Evolutionary conservation across 2,888 invertebrate species (phyloP).

Genomic region (Pherbina coryleti): DNA sequence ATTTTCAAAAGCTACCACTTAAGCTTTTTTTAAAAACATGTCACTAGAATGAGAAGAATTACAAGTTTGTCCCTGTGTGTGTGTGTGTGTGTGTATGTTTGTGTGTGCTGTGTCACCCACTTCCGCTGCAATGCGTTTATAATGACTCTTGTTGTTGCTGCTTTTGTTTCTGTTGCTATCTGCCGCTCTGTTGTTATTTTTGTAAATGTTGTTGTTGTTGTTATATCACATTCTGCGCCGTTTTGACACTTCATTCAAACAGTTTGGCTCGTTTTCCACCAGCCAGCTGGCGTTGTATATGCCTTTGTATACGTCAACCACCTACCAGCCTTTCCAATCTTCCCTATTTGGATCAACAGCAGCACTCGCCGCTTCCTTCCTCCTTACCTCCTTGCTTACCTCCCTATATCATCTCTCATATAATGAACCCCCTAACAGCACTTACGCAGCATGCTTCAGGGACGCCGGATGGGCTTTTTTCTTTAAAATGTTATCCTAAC

Average conservation of each 20-base stretch:
- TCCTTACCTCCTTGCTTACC: background rate
- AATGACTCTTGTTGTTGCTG: background rate
- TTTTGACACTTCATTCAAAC: conserved; percentile 1
- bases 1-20: conserved; percentile 24
- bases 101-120: background rate
- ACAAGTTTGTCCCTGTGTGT: background rate
- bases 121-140: conserved; percentile 9
- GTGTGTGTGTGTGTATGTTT: background rate
- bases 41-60: conserved; percentile 6
- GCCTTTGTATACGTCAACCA: background rate
- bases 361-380: background rate
- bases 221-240: background rate
- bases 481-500: background rate
- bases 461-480: background rate
- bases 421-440: background rate
- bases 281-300: too few relatives aligned
- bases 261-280: background rate
- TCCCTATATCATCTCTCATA: background rate
- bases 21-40: background rate
- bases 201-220: background rate
- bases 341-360: background rate
- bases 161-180: background rate
- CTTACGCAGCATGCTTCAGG: too few relatives aligned
- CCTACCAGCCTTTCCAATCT: background rate
- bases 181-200: too few relatives aligned